Percentiles rank a stretch among this genome's conserved stretches.
These are phyloP conservation scores for Phragmatobia fuliginosa DNA, from an alignment of 2,888 invertebrate species.

Conservation along the genomic window DNA sequence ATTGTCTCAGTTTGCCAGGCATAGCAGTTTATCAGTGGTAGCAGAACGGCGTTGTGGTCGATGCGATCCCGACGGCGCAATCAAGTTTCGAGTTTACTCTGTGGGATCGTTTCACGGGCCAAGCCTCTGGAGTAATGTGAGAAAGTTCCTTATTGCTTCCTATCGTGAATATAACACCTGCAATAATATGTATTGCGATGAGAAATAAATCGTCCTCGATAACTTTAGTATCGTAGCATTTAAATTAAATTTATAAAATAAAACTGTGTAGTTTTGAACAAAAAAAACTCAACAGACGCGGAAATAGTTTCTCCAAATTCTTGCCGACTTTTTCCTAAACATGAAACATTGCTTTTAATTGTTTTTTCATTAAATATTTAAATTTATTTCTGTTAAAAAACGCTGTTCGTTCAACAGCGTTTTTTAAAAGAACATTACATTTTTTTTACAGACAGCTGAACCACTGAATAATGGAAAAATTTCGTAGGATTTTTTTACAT, in stretches of 20 bases:
- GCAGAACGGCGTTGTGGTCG: conserved; percentile 56
- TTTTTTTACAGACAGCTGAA: too few species aligned
- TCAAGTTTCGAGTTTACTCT: conserved; percentile 56
- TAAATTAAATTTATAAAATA: neutral
- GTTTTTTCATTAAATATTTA: too few species aligned
- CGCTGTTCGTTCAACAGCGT: too few species aligned
- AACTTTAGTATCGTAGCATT: too few species aligned
- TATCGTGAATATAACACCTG: conserved; percentile 63
- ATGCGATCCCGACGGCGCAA: conserved; percentile 54
- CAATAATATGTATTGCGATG: conserved; percentile 57
- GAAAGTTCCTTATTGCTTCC: conserved; percentile 69
- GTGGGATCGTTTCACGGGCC: conserved; percentile 44
- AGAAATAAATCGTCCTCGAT: neutral
- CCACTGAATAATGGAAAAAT: too few species aligned
- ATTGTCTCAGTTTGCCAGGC: conserved; percentile 50
- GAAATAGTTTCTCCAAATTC: neutral
- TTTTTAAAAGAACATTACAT: too few species aligned
- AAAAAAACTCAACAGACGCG: neutral
- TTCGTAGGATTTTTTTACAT: too few species aligned
- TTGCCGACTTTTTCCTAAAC: neutral
- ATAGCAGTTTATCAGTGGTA: conserved; percentile 62
- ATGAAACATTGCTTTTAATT: neutral
- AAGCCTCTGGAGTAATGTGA: conserved; percentile 50
- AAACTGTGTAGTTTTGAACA: neutral
- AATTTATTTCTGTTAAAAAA: too few species aligned